Conservation (phyloP, 1,140 invertebrate genomes). For the Plectrocnemia conspersa region DNA sequence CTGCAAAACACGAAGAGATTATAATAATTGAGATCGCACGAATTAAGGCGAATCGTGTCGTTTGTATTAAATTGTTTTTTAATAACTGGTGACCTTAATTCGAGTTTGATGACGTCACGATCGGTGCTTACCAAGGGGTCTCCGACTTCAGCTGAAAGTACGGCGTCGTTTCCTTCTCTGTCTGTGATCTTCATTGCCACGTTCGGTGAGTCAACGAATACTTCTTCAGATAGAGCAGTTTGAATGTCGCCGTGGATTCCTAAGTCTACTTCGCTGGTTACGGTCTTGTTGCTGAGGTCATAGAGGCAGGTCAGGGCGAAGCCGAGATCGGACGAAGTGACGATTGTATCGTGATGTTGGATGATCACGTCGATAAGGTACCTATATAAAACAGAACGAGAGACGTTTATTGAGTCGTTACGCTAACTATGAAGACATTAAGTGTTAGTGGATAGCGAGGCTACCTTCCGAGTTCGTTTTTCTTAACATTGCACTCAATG, state of each 20-base stretch:
- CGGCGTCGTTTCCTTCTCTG: conserved; percentile 70
- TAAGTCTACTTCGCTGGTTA: conserved; percentile 85
- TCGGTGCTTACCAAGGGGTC: conserved; percentile 66
- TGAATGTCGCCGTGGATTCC: conserved; percentile 82
- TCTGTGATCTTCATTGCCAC: conserved; percentile 93
- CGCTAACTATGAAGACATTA: too few relatives aligned
- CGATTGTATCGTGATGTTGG: conserved; percentile 92
- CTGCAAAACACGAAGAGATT: conserved; percentile 32
- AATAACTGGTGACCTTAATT: neutral
- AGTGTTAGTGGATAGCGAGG: too few relatives aligned
- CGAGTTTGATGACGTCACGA: too few relatives aligned
- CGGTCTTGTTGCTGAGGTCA: conserved; percentile 88
- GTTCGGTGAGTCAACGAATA: conserved; percentile 87
- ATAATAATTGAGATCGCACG: conserved; percentile 1
- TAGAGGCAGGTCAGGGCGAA: conserved; percentile 90
- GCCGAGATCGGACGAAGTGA: conserved; percentile 88
- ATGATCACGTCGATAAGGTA: conserved; percentile 88
- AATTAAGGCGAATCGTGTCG: neutral
- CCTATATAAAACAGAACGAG: conserved; percentile 37
- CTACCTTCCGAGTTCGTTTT: conserved; percentile 72
- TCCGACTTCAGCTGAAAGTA: conserved; percentile 80
- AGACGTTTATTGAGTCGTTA: too few relatives aligned
- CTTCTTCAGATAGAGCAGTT: conserved; percentile 73
- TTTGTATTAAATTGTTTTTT: neutral
- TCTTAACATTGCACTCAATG: conserved; percentile 82